Conservation (phyloP, 2,797 vertebrate species). For the Bradypus variegatus region DNA sequence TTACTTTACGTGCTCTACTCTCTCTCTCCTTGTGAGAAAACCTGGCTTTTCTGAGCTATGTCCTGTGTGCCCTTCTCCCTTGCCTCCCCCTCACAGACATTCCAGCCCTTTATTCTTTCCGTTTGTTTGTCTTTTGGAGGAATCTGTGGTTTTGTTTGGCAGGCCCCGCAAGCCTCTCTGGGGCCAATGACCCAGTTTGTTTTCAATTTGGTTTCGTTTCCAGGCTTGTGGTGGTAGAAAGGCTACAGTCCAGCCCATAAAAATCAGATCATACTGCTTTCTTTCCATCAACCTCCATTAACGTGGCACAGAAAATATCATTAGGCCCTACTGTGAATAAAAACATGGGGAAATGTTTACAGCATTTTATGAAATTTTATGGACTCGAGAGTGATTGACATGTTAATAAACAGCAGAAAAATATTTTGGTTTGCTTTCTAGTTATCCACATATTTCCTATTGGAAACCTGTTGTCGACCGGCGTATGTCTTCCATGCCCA, state of each 20-base stretch:
- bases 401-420: slow-evolving; percentile 61
- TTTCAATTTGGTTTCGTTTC: slow-evolving; percentile 18
- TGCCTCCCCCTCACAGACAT: neutral
- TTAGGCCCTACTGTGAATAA: slow-evolving; percentile 33
- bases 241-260: neutral
- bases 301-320: slow-evolving; percentile 19
- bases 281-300: neutral
- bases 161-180: neutral
- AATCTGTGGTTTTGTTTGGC: neutral
- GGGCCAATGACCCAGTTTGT: neutral
- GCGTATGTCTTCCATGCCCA: slow-evolving; percentile 51
- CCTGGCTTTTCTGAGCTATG: neutral
- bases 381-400: slow-evolving; percentile 55
- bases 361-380: slow-evolving; percentile 53
- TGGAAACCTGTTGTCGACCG: slow-evolving; percentile 56
- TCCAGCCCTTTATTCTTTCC: neutral
- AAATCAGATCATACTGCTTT: neutral
- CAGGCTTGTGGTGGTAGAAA: neutral
- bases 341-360: slow-evolving; percentile 37
- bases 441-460: slow-evolving; percentile 54
- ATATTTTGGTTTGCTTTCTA: slow-evolving; percentile 66
- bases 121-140: neutral
- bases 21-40: neutral
- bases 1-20: neutral
- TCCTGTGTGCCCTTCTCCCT: neutral